A percentile compares a stretch with the other conserved stretches of the same genome.
Evolutionary conservation across 2,888 invertebrate genomes (phyloP).

Genomic region (Pandemis cinnamomeana): DNA sequence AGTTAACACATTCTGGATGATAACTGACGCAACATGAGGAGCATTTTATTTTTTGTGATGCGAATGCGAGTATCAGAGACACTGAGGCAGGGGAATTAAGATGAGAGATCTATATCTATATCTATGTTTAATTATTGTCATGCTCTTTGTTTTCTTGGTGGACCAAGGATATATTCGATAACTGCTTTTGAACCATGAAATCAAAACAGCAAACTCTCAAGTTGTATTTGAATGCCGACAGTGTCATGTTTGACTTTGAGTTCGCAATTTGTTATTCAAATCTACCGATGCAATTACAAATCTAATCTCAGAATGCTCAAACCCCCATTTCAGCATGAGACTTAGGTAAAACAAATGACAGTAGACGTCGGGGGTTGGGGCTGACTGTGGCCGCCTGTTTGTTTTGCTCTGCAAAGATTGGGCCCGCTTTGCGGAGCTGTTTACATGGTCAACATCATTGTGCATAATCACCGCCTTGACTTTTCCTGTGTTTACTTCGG

Average conservation of each 20-base stretch:
- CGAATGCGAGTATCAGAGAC: too few species aligned
- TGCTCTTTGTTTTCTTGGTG: too few species aligned
- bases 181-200: too few species aligned
- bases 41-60: too few species aligned
- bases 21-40: too few species aligned
- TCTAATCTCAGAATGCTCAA: conserved; percentile 20
- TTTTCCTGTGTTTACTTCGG: conserved; percentile 58
- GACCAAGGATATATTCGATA: too few species aligned
- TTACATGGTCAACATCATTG: conserved; percentile 70
- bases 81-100: too few species aligned
- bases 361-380: conserved; percentile 23
- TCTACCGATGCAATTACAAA: conserved; percentile 10
- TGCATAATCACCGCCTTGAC: conserved; percentile 73
- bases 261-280: not conserved
- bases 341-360: conserved; percentile 44
- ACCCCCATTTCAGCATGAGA: conserved; percentile 35
- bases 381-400: conserved; percentile 43
- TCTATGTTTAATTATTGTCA: not conserved
- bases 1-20: too few species aligned
- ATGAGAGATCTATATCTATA: too few species aligned
- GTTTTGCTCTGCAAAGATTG: conserved; percentile 70
- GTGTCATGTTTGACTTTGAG: not conserved
- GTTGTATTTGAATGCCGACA: too few species aligned
- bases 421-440: conserved; percentile 59
- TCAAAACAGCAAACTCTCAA: not conserved